Evolutionary conservation across 2,888 invertebrate species (phyloP).

Genomic region (Volucella bombylans): DNA sequence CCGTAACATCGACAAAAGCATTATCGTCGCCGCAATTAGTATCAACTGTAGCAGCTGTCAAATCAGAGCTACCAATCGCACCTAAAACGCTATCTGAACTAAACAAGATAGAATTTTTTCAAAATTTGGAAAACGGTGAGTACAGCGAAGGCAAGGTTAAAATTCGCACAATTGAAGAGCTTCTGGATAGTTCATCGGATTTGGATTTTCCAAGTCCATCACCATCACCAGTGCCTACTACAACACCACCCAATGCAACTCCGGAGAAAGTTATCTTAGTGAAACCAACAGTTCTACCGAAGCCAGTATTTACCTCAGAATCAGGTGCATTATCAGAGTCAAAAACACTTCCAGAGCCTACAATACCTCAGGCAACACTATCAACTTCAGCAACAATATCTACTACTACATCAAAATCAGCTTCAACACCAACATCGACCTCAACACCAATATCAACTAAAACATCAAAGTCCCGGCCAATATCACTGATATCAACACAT

Average conservation of each 20-base stretch:
- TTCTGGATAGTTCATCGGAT: slow-evolving; percentile 64
- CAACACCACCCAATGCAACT: neutral
- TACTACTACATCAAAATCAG: too few species aligned
- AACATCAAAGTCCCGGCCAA: slow-evolving; percentile 14
- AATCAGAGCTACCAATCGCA: neutral
- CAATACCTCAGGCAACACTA: too few species aligned
- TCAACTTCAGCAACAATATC: too few species aligned
- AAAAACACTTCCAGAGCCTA: neutral
- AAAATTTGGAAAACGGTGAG: slow-evolving; percentile 2
- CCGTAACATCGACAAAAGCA: too few species aligned
- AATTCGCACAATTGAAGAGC: slow-evolving; percentile 57
- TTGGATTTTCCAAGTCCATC: slow-evolving; percentile 42
- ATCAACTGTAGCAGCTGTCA: too few species aligned
- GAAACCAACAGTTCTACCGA: neutral
- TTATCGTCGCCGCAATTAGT: too few species aligned
- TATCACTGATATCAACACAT: slow-evolving; percentile 25
- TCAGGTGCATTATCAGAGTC: neutral
- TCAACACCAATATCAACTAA: neutral
- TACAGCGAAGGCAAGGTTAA: slow-evolving; percentile 22
- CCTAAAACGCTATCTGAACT: neutral
- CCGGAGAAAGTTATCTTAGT: neutral
- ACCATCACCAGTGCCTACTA: slow-evolving; percentile 36
- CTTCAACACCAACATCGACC: neutral
- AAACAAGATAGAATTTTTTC: neutral
- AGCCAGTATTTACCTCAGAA: neutral